A percentile compares a stretch with the other conserved stretches of the same genome.
phyloP scores from a whole-genome alignment of 2,113 vertebrate species.

The Buteo buteo region DNA sequence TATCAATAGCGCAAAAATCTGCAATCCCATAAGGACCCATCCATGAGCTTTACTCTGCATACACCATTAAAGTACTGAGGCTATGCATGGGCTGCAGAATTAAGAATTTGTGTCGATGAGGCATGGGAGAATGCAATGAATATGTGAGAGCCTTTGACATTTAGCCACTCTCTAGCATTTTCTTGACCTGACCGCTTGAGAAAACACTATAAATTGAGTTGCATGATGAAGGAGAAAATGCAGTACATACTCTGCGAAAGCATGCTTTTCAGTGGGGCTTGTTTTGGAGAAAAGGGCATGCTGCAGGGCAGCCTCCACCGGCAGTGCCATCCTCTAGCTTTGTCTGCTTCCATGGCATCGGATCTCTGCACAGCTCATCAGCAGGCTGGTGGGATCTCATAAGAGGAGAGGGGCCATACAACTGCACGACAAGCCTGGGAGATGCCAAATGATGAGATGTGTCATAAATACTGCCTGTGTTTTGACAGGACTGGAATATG shows the following conservation, averaged over 20 bases:
- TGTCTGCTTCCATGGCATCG: background rate
- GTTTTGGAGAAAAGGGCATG: background rate
- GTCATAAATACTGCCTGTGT: background rate
- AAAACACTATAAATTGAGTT: background rate
- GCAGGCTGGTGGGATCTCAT: background rate
- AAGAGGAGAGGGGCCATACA: background rate
- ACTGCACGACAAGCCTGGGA: background rate
- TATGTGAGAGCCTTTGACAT: background rate
- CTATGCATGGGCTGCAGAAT: background rate
- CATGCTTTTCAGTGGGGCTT: background rate
- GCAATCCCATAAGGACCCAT: background rate
- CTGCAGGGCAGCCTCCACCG: background rate
- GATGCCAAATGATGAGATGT: background rate
- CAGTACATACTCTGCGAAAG: background rate
- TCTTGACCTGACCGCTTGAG: background rate
- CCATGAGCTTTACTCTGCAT: background rate
- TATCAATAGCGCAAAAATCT: slow-evolving; percentile 6
- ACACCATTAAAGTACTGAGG: background rate
- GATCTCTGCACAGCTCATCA: background rate
- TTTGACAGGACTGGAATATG: background rate
- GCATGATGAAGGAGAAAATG: background rate
- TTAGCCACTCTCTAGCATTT: background rate
- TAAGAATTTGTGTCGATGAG: background rate
- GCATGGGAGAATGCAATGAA: background rate
- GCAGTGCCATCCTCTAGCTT: background rate